These are phyloP conservation scores for Trinorchestia longiramus DNA, from an alignment of 1,140 invertebrate species.

Conservation along the genomic window DNA sequence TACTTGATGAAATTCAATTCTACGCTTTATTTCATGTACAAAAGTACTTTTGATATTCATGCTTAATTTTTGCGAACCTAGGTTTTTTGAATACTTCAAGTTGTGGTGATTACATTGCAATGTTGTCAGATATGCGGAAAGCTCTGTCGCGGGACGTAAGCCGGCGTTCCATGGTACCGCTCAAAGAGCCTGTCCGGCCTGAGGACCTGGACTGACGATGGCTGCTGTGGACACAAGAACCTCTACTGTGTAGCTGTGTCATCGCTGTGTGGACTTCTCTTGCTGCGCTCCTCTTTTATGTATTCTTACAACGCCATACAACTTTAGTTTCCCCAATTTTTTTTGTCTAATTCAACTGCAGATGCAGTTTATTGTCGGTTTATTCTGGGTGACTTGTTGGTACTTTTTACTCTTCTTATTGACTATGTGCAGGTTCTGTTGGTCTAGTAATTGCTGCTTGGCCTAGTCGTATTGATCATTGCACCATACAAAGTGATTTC, in stretches of 20 bases:
- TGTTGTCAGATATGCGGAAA: conserved; percentile 95
- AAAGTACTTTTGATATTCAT: too few species aligned
- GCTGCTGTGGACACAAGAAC: neutral
- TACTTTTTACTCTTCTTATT: neutral
- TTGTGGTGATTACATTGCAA: too few species aligned
- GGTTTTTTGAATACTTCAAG: too few species aligned
- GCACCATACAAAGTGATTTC: neutral
- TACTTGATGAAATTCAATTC: too few species aligned
- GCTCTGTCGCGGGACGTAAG: conserved; percentile 91
- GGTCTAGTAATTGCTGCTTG: neutral
- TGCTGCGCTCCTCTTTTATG: neutral
- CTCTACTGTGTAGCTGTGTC: conserved; percentile 2
- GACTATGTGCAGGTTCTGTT: neutral
- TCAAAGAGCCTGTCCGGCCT: conserved; percentile 92
- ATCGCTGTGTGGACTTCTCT: neutral
- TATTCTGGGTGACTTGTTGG: neutral
- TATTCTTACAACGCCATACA: neutral
- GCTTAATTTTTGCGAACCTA: too few species aligned
- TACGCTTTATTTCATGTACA: too few species aligned
- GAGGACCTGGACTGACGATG: conserved; percentile 89
- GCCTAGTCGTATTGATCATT: neutral
- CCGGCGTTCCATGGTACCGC: conserved; percentile 93
- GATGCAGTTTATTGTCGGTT: neutral
- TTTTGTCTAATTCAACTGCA: neutral
- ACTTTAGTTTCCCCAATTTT: neutral